Base-by-base conservation (phyloP, 2,888 invertebrate genomes). In the Scaptomyza flava region DNA sequence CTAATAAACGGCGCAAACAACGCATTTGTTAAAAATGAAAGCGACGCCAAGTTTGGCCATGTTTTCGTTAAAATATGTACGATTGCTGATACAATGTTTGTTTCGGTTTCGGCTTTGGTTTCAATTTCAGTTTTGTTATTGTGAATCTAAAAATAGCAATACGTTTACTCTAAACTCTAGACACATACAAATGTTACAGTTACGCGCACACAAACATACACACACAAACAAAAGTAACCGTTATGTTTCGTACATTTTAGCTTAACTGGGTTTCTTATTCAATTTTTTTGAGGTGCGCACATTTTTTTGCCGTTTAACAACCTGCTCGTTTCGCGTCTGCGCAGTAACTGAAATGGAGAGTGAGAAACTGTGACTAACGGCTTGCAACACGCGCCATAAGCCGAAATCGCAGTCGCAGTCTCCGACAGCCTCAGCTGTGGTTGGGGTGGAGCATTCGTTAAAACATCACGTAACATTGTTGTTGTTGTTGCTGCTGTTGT, bases 261-360 rank as follows among this genome's bases (percentile, higher is more conserved):
- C 4, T 14, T 33, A 27, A 20, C 11, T 36, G 42, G 12, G 17
- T 54, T 53, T 54, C 27, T 59, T 56, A 20, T 45, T 46, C 8
- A 33, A 56, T 57, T 31, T 43, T 38, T 11, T 9, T 41, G 54
- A 30, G n/a, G 38, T 33, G 33, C 52, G 38, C 43, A 42, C 52
- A 53, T 51, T 23, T 56, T 33, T 51, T 43, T 4, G 27, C 27
- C 27, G 27, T 27, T 46, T 6, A 17, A 75, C 77, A 75, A 87
- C 78, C 72, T 67, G 70, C 63, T 54, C 72, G 74, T 34, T 64
- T 54, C 72, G 67, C 77, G 88, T 64, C 66, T 70, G 72, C 67
- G 68, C 56, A 59, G 58, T 74, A 71, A 83, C 82, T 83, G 82
- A 87, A 81, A 78, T 71, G 66, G 81, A 76, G 72, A 77, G 88